phyloP scores from a whole-genome alignment of 2,888 invertebrate genomes.

The Hirtodrosophila alboralis region DNA sequence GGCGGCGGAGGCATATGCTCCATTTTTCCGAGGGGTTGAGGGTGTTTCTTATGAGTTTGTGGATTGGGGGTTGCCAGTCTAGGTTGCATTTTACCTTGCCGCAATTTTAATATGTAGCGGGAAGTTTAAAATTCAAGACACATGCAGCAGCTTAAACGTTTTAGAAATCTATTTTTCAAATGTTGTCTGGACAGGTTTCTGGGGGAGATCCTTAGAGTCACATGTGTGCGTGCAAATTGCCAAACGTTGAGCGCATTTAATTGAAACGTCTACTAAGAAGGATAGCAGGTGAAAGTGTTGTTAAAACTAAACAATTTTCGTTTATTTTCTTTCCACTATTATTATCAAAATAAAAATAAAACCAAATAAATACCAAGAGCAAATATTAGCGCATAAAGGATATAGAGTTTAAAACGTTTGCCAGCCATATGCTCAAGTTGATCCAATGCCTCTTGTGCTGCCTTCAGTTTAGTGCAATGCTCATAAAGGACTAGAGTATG shows the following conservation, averaged over 20 bases:
- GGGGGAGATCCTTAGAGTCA: slow-evolving; percentile 29
- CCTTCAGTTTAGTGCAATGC: slow-evolving; percentile 42
- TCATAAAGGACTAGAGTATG: slow-evolving; percentile 37
- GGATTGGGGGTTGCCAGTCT: slow-evolving; percentile 42
- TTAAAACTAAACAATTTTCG: slow-evolving; percentile 13
- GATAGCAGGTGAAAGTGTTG: slow-evolving; percentile 42
- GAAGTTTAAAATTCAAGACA: slow-evolving; percentile 80
- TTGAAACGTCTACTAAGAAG: slow-evolving; percentile 68
- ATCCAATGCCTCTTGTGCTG: slow-evolving; percentile 19
- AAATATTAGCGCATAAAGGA: slow-evolving; percentile 25
- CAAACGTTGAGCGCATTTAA: too few species aligned
- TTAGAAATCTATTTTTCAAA: slow-evolving; percentile 84
- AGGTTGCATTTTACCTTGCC: slow-evolving; percentile 73
- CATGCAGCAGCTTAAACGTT: slow-evolving; percentile 82
- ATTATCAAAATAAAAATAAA: slow-evolving; percentile 35
- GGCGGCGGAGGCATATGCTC: slow-evolving; percentile 79
- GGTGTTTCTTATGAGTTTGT: slow-evolving; percentile 24
- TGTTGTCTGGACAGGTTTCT: slow-evolving; percentile 33
- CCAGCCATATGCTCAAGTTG: slow-evolving; percentile 5
- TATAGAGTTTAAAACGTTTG: slow-evolving; percentile 9
- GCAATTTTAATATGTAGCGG: slow-evolving; percentile 67
- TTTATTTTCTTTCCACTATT: slow-evolving; percentile 9
- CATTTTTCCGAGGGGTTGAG: slow-evolving; percentile 22
- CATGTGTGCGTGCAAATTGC: too few species aligned
- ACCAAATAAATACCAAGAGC: slow-evolving; percentile 22